Percentiles rank a stretch among this genome's conserved stretches.
Evolutionary conservation across 2,113 vertebrate species (phyloP).

Genomic region (Panthera leo): DNA sequence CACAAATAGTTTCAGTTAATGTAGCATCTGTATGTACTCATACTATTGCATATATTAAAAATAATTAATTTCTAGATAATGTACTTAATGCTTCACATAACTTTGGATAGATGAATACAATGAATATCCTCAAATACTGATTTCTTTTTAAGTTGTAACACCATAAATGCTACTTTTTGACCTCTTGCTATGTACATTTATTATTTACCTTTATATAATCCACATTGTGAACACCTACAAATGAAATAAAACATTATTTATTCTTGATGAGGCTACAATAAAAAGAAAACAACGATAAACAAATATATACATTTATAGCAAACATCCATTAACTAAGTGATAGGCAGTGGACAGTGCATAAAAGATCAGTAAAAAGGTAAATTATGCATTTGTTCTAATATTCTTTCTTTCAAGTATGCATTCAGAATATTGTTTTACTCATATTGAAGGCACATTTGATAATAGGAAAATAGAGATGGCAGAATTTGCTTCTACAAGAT

Average conservation of each 20-base stretch:
- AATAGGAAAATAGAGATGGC: not conserved
- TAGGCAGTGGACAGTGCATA: not conserved
- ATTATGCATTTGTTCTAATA: not conserved
- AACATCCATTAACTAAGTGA: not conserved
- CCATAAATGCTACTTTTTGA: not conserved
- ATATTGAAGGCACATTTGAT: not conserved
- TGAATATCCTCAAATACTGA: not conserved
- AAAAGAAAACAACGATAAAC: not conserved
- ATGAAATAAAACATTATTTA: not conserved
- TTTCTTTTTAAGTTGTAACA: not conserved
- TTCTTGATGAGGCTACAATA: not conserved
- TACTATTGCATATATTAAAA: not conserved
- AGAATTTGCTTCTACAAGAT: not conserved
- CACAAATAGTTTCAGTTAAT: not conserved
- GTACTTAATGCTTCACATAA: not conserved
- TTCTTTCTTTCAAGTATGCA: not conserved
- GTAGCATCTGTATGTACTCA: not conserved
- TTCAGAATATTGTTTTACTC: not conserved
- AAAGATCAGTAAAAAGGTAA: not conserved
- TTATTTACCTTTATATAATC: not conserved
- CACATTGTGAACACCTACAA: not conserved
- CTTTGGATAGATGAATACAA: not conserved
- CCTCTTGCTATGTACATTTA: not conserved
- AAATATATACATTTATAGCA: not conserved
- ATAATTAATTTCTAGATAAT: not conserved